phyloP scores from a whole-genome alignment of 2,113 vertebrate genomes.

The Lichenostomus cassidix region DNA sequence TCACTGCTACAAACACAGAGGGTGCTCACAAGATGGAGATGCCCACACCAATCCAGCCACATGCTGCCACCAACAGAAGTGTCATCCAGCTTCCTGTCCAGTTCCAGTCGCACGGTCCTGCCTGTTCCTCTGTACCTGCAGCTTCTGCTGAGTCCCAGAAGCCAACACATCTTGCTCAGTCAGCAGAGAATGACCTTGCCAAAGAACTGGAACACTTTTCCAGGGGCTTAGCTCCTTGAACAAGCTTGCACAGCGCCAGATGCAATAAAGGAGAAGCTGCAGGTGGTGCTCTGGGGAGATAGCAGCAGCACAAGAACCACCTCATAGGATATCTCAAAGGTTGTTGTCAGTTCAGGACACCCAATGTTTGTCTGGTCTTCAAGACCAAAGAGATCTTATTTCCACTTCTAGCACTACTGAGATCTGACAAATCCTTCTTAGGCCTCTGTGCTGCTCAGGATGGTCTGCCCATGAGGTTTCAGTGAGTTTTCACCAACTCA shows the following conservation, averaged over 20 bases:
- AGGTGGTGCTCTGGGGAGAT: background rate
- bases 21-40: background rate
- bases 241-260: fast-evolving
- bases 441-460: background rate
- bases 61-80: background rate
- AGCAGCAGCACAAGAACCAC: background rate
- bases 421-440: background rate
- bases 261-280: background rate
- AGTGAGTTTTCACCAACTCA: background rate
- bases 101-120: fast-evolving
- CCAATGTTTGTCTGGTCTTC: background rate
- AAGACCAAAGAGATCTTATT: background rate
- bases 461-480: background rate
- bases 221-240: background rate
- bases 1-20: background rate
- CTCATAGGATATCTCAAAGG: background rate
- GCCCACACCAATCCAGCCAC: background rate
- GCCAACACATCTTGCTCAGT: background rate
- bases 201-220: background rate
- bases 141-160: background rate
- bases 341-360: background rate
- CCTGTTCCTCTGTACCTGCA: background rate
- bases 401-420: background rate
- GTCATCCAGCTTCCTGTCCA: background rate
- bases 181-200: background rate